phyloP scores from a whole-genome alignment of 2,888 invertebrate genomes.

The Camponotus fellah region DNA sequence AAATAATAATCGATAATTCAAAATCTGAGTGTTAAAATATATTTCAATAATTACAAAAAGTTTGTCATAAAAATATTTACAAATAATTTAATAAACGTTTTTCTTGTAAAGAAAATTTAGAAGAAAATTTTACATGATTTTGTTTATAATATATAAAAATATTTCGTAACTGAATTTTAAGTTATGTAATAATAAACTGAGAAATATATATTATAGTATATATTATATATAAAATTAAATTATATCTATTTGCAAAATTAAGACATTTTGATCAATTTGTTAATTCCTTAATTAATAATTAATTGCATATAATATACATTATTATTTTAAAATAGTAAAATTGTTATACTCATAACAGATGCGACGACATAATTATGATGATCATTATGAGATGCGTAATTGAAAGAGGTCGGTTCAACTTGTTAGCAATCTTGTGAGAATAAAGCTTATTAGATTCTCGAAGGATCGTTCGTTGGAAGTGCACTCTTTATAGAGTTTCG shows the following conservation, averaged over 20 bases:
- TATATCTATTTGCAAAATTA: background rate
- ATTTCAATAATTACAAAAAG: conserved; percentile 14
- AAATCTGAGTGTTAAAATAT: background rate
- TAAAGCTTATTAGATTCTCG: conserved; percentile 42
- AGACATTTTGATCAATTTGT: background rate
- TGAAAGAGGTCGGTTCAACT: conserved; percentile 37
- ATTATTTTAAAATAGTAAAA: conserved; percentile 15
- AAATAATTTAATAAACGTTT: conserved; percentile 11
- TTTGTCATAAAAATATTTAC: background rate
- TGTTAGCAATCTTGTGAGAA: conserved; percentile 43
- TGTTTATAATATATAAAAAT: background rate
- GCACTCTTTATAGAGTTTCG: conserved; percentile 64
- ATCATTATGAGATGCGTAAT: conserved; percentile 39
- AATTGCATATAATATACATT: background rate
- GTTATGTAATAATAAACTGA: background rate
- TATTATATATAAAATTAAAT: background rate
- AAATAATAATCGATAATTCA: background rate
- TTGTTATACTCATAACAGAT: conserved; percentile 12
- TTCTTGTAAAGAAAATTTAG: background rate
- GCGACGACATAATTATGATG: conserved; percentile 47
- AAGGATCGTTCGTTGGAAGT: conserved; percentile 28
- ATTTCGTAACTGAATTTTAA: background rate
- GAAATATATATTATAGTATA: background rate
- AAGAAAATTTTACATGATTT: background rate
- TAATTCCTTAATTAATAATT: background rate